Base-by-base conservation (phyloP, 1,140 invertebrate genomes). In the Parasteatoda tepidariorum region DNA sequence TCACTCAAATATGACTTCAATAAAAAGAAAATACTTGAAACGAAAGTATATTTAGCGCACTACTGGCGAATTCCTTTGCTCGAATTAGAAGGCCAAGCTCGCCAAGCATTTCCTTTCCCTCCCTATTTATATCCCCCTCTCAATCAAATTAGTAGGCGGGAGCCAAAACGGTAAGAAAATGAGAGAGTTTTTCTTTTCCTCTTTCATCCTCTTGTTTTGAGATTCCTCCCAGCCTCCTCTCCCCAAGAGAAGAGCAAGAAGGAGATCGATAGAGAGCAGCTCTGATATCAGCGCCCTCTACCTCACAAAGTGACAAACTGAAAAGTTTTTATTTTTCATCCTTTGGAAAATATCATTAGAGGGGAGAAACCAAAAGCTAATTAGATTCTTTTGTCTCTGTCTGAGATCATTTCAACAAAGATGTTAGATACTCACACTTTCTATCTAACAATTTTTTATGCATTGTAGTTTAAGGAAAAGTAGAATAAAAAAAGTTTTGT, bases 131-230 rank as follows among this genome's bases (percentile, higher is more conserved):
- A 18, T 48, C 38, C 0, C 18, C 30, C 34, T 54, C 68, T 67
- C 75, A 54, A 67, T 75, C 57, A 61, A 75, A 75, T 75, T 67
- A 79, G 75, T 67, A 30, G 67, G 78, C 48, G 78, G 78, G 78
- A 41, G 33, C 54, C 13, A 41, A 68, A 70, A 70, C 55, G 78
- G 68, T 66, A 81, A 81, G 78, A 81, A 81, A 81, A 79, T 33
- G 59, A 79, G 54, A 70, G 68, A 54, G 62, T 70, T 81, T 81
- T 81, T 81, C 54, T 81, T 70, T 70, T 81, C 33, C 55, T 70
- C 78, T 55, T 31, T 9, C 78, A 28, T 31, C 75, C 34, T 75
- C 73, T 55, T 59, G 22, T 18, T 62, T 24, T 34, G 31, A 34
- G 18, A 57, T 33, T 48, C 24, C 54, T 59, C 70, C 26, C 54